Evolutionary conservation across 2,888 invertebrate species (phyloP).

Genomic region (Pegoplata infirma): DNA sequence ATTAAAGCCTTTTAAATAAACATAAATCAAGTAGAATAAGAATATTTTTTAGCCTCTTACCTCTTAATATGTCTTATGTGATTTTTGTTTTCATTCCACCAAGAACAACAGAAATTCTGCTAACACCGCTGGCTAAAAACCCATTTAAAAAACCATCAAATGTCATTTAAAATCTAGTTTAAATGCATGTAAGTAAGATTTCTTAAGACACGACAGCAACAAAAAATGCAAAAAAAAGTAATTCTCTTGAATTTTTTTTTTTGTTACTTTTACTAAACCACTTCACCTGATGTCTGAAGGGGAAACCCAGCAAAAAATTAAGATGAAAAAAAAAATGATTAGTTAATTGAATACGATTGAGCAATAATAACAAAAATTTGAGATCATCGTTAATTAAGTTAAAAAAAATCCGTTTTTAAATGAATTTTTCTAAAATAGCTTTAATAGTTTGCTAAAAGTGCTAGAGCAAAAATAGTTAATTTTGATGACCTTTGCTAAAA

Average conservation of each 20-base stretch:
- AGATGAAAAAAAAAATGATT: too few relatives aligned
- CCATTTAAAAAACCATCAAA: constrained; percentile 60
- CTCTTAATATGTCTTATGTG: constrained; percentile 32
- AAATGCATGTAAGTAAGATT: constrained; percentile 43
- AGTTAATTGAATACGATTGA: too few relatives aligned
- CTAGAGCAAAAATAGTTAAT: too few relatives aligned
- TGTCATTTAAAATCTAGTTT: constrained; percentile 58
- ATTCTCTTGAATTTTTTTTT: not conserved
- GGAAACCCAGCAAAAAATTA: not conserved
- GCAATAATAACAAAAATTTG: too few relatives aligned
- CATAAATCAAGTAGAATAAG: constrained; percentile 38
- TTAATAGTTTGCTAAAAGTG: too few relatives aligned
- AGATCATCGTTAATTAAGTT: too few relatives aligned
- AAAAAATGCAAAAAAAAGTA: not conserved
- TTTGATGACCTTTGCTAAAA: too few relatives aligned
- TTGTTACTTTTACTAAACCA: not conserved
- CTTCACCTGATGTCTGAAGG: not conserved
- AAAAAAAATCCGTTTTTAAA: too few relatives aligned
- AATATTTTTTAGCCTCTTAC: not conserved
- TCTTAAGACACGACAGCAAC: constrained; percentile 26
- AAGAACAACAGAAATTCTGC: constrained; percentile 11
- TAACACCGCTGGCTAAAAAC: constrained; percentile 34
- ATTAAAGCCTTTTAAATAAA: not conserved
- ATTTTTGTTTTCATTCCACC: not conserved
- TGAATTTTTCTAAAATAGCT: too few relatives aligned